These are phyloP conservation scores for Galaxea fascicularis DNA, from an alignment of 92 coral and sea anemone species.

Conservation along the genomic window DNA sequence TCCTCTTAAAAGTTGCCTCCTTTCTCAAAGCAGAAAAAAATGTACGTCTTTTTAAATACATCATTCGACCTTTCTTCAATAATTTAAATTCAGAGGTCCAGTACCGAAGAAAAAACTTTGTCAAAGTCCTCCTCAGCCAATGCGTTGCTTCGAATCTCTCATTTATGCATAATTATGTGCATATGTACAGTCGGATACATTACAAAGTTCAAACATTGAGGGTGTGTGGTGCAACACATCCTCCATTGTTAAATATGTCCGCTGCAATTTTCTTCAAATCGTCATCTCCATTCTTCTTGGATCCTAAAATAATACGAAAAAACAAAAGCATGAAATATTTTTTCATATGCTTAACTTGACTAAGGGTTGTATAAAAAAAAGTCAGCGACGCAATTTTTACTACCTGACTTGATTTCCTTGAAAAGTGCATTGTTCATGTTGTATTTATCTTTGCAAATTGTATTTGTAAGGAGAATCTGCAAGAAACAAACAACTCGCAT, in stretches of 20 bases:
- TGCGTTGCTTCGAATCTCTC: neutral
- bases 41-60: too few relatives aligned
- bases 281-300: conserved; percentile 73
- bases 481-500: neutral
- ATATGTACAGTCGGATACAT: neutral
- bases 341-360: too few relatives aligned
- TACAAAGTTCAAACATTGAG: conserved; percentile 39
- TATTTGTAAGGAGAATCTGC: conserved; percentile 75
- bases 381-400: too few relatives aligned
- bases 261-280: conserved; percentile 60
- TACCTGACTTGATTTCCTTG: conserved; percentile 73
- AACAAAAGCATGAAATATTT: too few relatives aligned
- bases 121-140: too few relatives aligned
- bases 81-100: too few relatives aligned
- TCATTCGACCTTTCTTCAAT: too few relatives aligned
- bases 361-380: too few relatives aligned
- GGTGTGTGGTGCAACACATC: conserved; percentile 67
- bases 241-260: conserved; percentile 65
- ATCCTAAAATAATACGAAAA: conserved; percentile 31
- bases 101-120: too few relatives aligned
- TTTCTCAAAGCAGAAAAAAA: too few relatives aligned
- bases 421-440: conserved; percentile 68
- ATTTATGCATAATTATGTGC: neutral
- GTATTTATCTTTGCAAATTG: conserved; percentile 75
- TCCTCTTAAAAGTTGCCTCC: too few relatives aligned